Evolutionary conservation across 2,797 vertebrate species (phyloP).

Genomic region (Oceanodroma leucorhoa): DNA sequence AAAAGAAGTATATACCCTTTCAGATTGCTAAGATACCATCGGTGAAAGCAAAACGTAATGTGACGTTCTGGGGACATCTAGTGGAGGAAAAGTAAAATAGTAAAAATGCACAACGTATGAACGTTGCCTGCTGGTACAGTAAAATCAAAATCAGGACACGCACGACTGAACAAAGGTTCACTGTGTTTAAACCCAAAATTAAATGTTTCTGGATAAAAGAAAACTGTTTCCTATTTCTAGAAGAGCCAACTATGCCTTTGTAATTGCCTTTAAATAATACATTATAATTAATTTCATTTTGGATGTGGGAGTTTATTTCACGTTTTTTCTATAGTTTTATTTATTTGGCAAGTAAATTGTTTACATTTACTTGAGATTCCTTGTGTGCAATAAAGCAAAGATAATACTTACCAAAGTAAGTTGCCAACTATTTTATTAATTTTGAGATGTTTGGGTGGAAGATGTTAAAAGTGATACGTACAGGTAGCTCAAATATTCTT

Average conservation of each 20-base stretch:
- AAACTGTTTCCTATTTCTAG: neutral
- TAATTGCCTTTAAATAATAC: neutral
- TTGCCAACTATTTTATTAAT: neutral
- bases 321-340: neutral
- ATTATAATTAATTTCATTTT: neutral
- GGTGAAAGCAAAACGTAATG: neutral
- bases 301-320: neutral
- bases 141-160: neutral
- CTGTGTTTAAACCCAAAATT: neutral
- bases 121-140: no score
- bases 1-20: conserved; percentile 24
- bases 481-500: neutral
- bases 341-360: neutral
- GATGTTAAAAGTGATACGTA: fast-evolving
- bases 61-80: conserved; percentile 79
- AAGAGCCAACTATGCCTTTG: neutral
- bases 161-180: neutral
- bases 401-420: neutral
- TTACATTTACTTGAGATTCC: neutral
- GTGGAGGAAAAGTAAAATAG: conserved; percentile 66
- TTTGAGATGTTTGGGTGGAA: neutral
- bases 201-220: neutral
- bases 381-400: neutral
- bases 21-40: neutral
- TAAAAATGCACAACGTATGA: neutral